Percentiles rank a stretch among this genome's conserved stretches.
These are phyloP conservation scores for Mormyrops boulengeri DNA, from an alignment of 2,797 vertebrate genomes.

Conservation along the genomic window DNA sequence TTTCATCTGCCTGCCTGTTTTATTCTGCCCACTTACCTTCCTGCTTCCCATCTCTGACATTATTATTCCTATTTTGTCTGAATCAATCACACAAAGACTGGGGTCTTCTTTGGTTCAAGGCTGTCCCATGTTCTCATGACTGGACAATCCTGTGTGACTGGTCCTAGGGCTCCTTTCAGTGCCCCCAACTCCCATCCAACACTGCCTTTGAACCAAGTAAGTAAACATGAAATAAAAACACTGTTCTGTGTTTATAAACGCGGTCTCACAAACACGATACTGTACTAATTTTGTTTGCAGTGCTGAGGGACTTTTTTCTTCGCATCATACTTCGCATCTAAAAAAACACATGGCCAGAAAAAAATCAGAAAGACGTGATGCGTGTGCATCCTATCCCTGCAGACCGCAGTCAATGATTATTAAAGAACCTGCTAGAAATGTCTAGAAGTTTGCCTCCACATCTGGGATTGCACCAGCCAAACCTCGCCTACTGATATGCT, in stretches of 20 bases:
- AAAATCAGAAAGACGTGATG: background rate
- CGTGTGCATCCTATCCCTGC: background rate
- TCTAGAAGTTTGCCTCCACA: background rate
- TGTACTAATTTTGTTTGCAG: background rate
- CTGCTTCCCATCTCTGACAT: background rate
- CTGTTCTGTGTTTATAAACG: background rate
- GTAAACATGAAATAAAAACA: background rate
- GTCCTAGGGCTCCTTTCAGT: background rate
- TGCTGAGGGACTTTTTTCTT: background rate
- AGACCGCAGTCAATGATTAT: background rate
- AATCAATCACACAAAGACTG: background rate
- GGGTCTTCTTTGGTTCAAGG: background rate
- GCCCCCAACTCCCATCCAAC: background rate
- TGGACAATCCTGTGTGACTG: background rate
- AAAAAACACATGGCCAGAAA: background rate
- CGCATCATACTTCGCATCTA: background rate
- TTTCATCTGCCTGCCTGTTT: background rate
- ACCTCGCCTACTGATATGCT: slow-evolving; percentile 19
- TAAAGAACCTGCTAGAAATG: background rate
- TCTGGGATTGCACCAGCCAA: background rate
- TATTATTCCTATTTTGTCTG: background rate
- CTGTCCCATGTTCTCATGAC: background rate
- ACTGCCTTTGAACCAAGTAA: background rate
- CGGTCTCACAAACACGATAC: background rate
- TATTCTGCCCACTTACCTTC: background rate